phyloP scores from a whole-genome alignment of 2,888 invertebrate genomes.

The Hyposoter dolosus region DNA sequence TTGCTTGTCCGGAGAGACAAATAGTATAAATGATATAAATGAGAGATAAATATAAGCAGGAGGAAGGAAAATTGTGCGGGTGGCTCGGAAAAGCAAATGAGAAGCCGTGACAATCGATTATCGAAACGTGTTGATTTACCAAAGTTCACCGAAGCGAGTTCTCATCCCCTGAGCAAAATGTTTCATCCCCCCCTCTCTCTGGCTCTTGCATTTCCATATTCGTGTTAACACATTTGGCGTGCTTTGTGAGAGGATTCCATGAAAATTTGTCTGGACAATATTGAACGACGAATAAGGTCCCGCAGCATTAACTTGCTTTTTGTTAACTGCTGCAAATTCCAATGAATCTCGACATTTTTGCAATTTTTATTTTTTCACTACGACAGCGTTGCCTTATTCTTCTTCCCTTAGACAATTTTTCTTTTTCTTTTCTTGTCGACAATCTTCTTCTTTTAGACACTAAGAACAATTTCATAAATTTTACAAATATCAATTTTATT shows the following conservation, averaged over 20 bases:
- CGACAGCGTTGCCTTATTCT: no score
- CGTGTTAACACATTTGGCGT: background rate
- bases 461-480: no score
- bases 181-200: constrained; percentile 8
- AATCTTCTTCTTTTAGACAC: no score
- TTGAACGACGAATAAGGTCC: background rate
- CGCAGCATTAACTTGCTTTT: background rate
- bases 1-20: background rate
- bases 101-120: constrained; percentile 47
- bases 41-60: background rate
- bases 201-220: background rate
- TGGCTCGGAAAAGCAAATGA: constrained; percentile 26
- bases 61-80: constrained; percentile 13
- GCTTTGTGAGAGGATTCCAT: background rate
- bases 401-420: no score
- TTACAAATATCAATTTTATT: no score
- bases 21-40: constrained; percentile 6
- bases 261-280: background rate
- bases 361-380: background rate
- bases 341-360: background rate
- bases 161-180: background rate
- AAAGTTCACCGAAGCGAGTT: constrained; percentile 21
- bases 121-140: constrained; percentile 49
- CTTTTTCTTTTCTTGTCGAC: no score
- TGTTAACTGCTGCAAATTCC: background rate